Base-by-base conservation (phyloP, 1,140 invertebrate species). In the Aethina tumida region DNA sequence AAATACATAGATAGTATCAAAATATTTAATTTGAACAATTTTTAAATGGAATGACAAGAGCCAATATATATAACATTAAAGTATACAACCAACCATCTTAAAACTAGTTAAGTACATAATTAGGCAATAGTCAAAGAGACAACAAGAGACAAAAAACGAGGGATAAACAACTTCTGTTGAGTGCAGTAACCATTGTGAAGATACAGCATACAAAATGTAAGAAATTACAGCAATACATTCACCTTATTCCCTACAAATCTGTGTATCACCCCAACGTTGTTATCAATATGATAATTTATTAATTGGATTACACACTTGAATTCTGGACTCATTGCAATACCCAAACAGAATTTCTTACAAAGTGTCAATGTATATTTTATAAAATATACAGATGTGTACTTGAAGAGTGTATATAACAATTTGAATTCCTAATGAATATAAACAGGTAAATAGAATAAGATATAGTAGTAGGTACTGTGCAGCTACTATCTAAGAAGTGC, bases 401-500 rank as follows among this genome's bases (percentile, higher is more conserved):
- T 28, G 36, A 49, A 45, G 42, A 43, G 44, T 50, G 44, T 50
- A 49, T 49, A 47, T 52, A 52, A 52, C 47, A 39, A 46, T 50
- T 52, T 51, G 38, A 52, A 52, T 44, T 41, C 41, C 47, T 52
- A 52, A 35, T 45, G 41, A 38, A 39, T 41, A 51, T 50, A 41
- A 53, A 51, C 46, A 53, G 42, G 51, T 53, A 50, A 51, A 50
- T 45, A 50, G 43, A 45, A 40, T 47, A 47, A n/a, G 35, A 51
- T 50, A 53, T 45, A 48, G n/a, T n/a, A 27, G 30, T 47, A 53
- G 48, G 50, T 53, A 53, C 47, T 53, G 50, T 53, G 50, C 50
- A 53, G 37, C 50, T 53, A 53, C 45, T 41, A 36, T 30, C 44
- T 47, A 45, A 25, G 20, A 39, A 37, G 33, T 47, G 43, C 47